Evolutionary conservation across 2,888 invertebrate genomes (phyloP).

Genomic region (Keiferia lycopersicella): DNA sequence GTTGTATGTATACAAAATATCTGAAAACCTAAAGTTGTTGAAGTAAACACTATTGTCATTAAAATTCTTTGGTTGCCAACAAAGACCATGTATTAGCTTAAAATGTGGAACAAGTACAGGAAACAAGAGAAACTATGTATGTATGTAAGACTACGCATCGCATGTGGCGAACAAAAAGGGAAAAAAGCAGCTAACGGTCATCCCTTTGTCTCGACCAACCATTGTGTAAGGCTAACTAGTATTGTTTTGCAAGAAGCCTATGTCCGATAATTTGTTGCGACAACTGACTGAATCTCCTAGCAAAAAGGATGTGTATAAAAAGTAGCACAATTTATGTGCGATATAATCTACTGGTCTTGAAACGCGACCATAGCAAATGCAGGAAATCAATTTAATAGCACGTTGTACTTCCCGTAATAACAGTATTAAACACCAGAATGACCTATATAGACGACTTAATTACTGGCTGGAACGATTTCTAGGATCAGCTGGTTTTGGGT

Average conservation of each 20-base stretch:
- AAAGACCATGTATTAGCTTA: constrained; percentile 47
- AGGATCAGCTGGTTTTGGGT: constrained; percentile 41
- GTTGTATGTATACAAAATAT: not conserved
- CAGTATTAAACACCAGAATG: not conserved
- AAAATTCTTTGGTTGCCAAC: constrained; percentile 44
- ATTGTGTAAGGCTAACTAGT: constrained; percentile 49
- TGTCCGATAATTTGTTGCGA: constrained; percentile 35
- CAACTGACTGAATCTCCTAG: constrained; percentile 21
- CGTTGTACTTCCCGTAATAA: constrained; percentile 10
- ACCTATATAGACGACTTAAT: constrained; percentile 24
- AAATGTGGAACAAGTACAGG: constrained; percentile 57
- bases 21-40: constrained; percentile 7
- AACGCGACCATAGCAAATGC: not conserved
- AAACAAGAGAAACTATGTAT: constrained; percentile 58
- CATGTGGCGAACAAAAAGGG: constrained; percentile 50
- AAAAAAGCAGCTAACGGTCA: constrained; percentile 57
- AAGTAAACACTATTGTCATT: constrained; percentile 31
- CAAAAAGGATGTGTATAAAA: not conserved
- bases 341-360: constrained; percentile 5
- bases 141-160: constrained; percentile 53
- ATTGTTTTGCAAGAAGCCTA: constrained; percentile 50
- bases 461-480: constrained; percentile 23
- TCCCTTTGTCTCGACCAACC: constrained; percentile 57
- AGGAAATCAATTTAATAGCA: not conserved
- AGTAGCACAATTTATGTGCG: not conserved